Conservation (phyloP, 2,113 vertebrate genomes). For the Pluvialis apricaria region DNA sequence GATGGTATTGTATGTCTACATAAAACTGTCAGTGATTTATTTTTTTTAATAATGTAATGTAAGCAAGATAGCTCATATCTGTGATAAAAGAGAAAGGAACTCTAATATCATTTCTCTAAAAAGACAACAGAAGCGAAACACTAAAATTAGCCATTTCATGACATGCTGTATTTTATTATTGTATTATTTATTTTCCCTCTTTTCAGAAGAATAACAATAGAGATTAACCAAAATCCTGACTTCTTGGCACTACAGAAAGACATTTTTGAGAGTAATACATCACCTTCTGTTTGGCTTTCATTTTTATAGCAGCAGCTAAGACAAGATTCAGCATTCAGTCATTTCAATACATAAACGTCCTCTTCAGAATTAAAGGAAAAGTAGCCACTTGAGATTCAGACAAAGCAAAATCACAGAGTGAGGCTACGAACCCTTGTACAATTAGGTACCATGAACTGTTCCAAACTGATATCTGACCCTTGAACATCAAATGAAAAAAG, state of each 20-base stretch:
- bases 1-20: neutral
- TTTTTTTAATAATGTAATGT: neutral
- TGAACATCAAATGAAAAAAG: neutral
- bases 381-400: neutral
- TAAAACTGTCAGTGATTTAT: neutral
- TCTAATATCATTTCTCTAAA: neutral
- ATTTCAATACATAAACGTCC: neutral
- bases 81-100: neutral
- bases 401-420: neutral
- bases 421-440: neutral
- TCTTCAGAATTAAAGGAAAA: neutral
- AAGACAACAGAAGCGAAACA: neutral
- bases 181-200: neutral
- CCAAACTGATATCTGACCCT: neutral
- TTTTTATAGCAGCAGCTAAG: neutral
- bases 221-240: neutral
- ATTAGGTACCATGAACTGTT: neutral
- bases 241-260: neutral
- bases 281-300: neutral
- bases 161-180: neutral
- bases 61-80: neutral
- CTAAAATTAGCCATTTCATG: neutral
- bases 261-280: neutral
- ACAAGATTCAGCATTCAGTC: neutral
- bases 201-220: neutral